Percentiles rank a stretch among this genome's conserved stretches.
Evolutionary conservation across 2,113 vertebrate species (phyloP).

Genomic region (Crotalus helleri): DNA sequence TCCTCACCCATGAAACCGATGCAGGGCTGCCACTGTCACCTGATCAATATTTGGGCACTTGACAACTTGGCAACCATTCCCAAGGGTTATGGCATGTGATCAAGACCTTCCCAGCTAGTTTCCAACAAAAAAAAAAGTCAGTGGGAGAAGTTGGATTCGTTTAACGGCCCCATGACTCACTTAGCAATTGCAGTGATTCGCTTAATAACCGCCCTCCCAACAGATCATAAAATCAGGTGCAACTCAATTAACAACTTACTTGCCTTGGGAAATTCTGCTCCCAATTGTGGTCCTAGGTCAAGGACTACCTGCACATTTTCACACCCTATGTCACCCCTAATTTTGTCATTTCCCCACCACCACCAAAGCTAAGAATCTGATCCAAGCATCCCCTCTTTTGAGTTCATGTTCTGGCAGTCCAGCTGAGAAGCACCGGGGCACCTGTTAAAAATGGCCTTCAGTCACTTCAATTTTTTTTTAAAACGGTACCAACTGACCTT

Average conservation of each 20-base stretch:
- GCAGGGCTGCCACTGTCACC: background rate
- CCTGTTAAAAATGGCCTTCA: background rate
- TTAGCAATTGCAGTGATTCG: too few relatives aligned
- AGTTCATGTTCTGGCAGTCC: background rate
- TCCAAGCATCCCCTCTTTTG: background rate
- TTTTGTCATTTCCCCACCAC: background rate
- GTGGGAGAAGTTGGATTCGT: background rate
- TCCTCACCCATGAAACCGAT: background rate
- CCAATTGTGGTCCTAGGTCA: background rate
- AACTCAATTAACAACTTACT: background rate
- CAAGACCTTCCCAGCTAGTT: background rate
- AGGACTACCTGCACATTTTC: background rate
- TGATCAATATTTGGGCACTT: background rate
- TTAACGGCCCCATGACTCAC: background rate
- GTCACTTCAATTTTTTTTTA: background rate
- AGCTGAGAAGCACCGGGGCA: background rate
- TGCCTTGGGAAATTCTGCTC: background rate
- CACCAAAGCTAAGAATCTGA: background rate
- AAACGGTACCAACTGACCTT: background rate
- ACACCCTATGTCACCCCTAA: background rate
- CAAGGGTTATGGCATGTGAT: background rate
- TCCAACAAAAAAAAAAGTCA: background rate
- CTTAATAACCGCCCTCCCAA: background rate
- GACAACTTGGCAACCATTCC: background rate
- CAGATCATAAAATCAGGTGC: background rate